Evolutionary conservation across 1,140 invertebrate genomes (phyloP), one percentile per base, ranked within the genome.

Genomic region (Chrysoperla carnea): DNA sequence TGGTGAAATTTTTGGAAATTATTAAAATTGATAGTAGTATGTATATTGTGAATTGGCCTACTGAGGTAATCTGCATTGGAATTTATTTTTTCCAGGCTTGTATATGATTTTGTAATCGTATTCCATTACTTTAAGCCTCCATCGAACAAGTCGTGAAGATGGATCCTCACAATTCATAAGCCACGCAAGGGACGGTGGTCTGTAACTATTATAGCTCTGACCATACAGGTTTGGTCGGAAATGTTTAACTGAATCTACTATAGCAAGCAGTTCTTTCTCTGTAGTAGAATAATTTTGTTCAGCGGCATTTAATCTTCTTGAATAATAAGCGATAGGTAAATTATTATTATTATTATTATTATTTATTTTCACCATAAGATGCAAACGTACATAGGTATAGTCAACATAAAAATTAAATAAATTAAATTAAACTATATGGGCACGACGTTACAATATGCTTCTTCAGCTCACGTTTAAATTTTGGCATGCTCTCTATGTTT

Each of bases 111-210:
- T 44, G 43, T 58, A 58, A 38, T 61, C 45, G 48, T 59, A 67
- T 37, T 60, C 48, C 15, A 47, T 41, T 17, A 51, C 17, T 39
- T 40, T 36, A 27, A 40, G 44, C 33, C 48, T 46, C 64, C 62
- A 69, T 36, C 60, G 46, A 4, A 57, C 49, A 7, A 68, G 43
- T 47, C 58, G 40, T 35, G 48, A 46, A 3, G n/a, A n/a, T n/a
- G n/a, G n/a, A n/a, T n/a, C n/a, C n/a, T n/a, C n/a, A n/a, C n/a
- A n/a, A n/a, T n/a, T 53, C 8, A 55, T 42, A 7, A 69, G 45
- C 52, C 56, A 67, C 36, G 42, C 15, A 67, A 48, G 5, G 60
- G 57, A 45, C 57, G 53, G 43, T 70, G 53, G 38, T 58, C 50
- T 8, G 46, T 55, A 4, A 48, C 33, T n/a, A 52, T 40, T 48